A percentile compares a stretch with the other conserved stretches of the same genome.
These are phyloP conservation scores for Eclectus roratus DNA, from an alignment of 2,113 vertebrate genomes.

Conservation along the genomic window DNA sequence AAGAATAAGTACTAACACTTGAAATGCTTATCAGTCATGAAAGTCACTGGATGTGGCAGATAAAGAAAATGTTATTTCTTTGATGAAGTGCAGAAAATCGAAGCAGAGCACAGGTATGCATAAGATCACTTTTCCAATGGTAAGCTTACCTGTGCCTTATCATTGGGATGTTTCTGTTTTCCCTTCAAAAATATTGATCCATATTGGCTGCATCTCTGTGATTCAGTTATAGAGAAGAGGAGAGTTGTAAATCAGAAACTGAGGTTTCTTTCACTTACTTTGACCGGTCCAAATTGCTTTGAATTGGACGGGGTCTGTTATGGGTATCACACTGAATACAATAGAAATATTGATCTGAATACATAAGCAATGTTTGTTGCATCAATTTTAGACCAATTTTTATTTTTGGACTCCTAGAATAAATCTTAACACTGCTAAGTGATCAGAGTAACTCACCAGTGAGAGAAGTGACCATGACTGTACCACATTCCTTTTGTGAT, in stretches of 20 bases:
- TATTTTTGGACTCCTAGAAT: background rate
- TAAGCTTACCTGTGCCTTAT: background rate
- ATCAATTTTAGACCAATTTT: background rate
- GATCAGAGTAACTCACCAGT: background rate
- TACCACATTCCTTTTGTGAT: background rate
- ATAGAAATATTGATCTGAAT: background rate
- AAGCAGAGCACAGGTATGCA: rapidly evolving
- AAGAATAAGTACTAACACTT: background rate
- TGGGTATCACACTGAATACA: background rate
- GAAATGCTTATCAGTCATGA: background rate
- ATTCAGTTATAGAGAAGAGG: background rate
- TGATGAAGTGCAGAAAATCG: background rate
- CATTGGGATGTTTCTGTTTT: background rate
- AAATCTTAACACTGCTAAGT: background rate
- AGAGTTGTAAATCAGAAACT: background rate
- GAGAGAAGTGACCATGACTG: background rate
- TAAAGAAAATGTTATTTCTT: background rate
- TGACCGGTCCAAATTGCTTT: background rate
- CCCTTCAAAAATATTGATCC: background rate
- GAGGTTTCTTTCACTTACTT: background rate
- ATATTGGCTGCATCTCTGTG: background rate
- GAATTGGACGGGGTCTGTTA: background rate
- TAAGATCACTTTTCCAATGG: background rate
- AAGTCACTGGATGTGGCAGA: background rate
- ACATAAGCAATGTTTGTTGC: background rate